phyloP scores from a whole-genome alignment of 2,888 invertebrate genomes.

The Leptinotarsa peninsularis region DNA sequence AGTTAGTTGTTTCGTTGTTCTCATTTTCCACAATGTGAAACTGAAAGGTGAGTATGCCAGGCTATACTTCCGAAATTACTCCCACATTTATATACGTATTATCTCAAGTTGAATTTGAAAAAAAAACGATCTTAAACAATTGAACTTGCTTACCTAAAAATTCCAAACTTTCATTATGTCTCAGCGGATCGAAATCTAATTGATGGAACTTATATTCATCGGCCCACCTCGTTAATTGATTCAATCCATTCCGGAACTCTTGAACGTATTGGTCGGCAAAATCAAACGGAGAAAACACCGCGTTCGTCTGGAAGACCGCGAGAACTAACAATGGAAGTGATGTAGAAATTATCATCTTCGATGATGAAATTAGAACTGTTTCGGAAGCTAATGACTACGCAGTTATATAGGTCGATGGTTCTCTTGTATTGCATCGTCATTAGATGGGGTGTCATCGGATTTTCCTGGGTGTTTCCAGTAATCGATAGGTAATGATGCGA shows the following conservation, averaged over 20 bases:
- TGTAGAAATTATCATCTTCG: constrained; percentile 24
- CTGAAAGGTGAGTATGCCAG: too few relatives aligned
- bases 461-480: constrained; percentile 27
- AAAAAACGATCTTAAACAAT: neutral
- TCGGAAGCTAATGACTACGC: neutral
- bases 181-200: constrained; percentile 47
- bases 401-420: constrained; percentile 31
- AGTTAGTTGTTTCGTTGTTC: too few relatives aligned
- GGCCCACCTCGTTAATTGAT: constrained; percentile 52
- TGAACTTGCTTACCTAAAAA: constrained; percentile 46
- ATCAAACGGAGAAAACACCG: constrained; percentile 55
- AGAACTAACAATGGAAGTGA: constrained; percentile 19
- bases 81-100: too few relatives aligned
- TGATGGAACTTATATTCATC: constrained; percentile 50
- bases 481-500: neutral
- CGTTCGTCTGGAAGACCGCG: constrained; percentile 14
- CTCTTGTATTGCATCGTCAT: neutral
- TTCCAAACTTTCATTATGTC: constrained; percentile 52
- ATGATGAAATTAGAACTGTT: constrained; percentile 27
- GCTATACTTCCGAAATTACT: too few relatives aligned
- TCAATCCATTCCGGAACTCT: constrained; percentile 54
- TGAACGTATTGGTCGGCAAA: constrained; percentile 59
- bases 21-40: too few relatives aligned
- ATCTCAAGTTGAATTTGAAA: too few relatives aligned
- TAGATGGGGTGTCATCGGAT: constrained; percentile 7